phyloP scores from a whole-genome alignment of 64 coral and sea anemone genomes.

The Trachythela sp. region DNA sequence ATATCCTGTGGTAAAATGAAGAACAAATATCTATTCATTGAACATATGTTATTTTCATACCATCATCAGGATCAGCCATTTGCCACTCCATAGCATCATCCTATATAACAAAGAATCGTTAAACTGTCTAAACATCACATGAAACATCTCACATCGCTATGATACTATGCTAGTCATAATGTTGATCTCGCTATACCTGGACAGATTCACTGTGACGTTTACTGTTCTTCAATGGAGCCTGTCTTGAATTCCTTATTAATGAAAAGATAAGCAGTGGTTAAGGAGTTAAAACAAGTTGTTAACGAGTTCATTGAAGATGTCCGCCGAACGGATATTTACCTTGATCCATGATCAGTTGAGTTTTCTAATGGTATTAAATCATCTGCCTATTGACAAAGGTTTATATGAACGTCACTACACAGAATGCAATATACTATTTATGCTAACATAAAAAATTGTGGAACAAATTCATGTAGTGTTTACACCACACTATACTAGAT shows the following conservation, averaged over 20 bases:
- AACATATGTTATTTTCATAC: background rate
- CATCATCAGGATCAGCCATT: slow-evolving; percentile 6
- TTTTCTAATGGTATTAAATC: slow-evolving; percentile 52
- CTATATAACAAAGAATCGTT: background rate
- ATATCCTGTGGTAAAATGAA: no score
- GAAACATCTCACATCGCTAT: no score
- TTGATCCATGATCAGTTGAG: slow-evolving; percentile 75
- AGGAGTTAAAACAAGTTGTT: no score
- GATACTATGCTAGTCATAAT: background rate
- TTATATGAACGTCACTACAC: background rate
- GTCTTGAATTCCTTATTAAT: background rate
- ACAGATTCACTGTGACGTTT: background rate
- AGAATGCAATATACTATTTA: no score
- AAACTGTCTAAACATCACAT: background rate
- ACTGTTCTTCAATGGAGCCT: background rate
- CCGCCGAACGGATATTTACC: slow-evolving; percentile 36
- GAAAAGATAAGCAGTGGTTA: no score
- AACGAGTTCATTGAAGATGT: no score
- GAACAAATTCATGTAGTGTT: no score
- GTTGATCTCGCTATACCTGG: background rate
- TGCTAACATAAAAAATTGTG: no score
- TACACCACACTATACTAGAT: no score
- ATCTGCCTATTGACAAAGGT: slow-evolving; percentile 76
- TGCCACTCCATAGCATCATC: background rate
- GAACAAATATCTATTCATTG: no score